These are phyloP conservation scores for Catharus bicknelli DNA, from an alignment of 2,113 vertebrate genomes.

Conservation along the genomic window DNA sequence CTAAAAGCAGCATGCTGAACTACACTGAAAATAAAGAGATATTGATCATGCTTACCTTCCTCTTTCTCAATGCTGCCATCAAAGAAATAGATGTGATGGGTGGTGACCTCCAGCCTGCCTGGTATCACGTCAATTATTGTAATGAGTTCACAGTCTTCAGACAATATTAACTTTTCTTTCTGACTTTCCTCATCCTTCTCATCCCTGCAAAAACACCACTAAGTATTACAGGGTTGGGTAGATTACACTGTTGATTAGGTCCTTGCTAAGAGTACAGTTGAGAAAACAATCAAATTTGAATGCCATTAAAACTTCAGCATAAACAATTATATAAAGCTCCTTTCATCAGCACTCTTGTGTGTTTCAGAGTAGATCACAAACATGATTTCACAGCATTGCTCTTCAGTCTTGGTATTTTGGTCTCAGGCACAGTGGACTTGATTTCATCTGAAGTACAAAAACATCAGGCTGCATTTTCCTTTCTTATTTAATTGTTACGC, in stretches of 20 bases:
- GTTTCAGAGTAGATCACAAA: neutral
- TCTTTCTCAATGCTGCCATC: constrained; percentile 93
- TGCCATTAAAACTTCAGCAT: neutral
- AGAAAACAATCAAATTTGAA: neutral
- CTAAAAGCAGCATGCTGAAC: neutral
- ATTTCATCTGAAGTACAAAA: neutral
- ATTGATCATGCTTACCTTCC: constrained; percentile 79
- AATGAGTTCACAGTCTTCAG: constrained; percentile 93
- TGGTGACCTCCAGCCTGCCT: constrained; percentile 94
- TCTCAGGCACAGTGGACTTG: neutral
- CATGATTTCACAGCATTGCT: fast-evolving
- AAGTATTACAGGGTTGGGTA: neutral
- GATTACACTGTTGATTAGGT: neutral
- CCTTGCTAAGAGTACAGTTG: neutral
- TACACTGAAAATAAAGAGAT: neutral
- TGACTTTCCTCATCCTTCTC: constrained; percentile 89
- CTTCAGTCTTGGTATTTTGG: neutral
- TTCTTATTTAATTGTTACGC: neutral
- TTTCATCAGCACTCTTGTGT: neutral
- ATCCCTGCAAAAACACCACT: constrained; percentile 70
- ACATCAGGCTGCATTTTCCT: neutral
- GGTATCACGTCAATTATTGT: constrained; percentile 90
- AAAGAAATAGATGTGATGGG: constrained; percentile 94
- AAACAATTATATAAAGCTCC: neutral
- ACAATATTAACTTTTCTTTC: constrained; percentile 91